Conservation (phyloP, 2,888 invertebrate species). For the Stegana nigrithorax region DNA sequence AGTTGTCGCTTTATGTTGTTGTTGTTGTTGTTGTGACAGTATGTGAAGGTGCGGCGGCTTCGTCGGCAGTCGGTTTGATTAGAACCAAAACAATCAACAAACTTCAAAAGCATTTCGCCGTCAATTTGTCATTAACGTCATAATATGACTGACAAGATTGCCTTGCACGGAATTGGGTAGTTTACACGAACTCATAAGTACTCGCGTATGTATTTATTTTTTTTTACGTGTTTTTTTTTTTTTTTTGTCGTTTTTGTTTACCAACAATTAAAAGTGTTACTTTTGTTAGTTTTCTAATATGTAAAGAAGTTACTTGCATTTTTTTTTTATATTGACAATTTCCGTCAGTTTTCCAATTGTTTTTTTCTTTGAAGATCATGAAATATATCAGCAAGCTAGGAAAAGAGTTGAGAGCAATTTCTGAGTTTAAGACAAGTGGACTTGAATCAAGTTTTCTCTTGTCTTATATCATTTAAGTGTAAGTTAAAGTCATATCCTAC, state of each 20-base stretch:
- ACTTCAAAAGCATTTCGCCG: constrained; percentile 65
- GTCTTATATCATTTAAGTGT: no score
- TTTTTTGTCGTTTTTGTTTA: constrained; percentile 41
- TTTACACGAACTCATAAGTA: constrained; percentile 12
- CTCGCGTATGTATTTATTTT: not conserved
- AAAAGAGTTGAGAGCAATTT: no score
- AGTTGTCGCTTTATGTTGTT: not conserved
- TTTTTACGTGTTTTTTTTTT: no score
- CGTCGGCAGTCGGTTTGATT: constrained; percentile 64
- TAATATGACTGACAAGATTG: constrained; percentile 65
- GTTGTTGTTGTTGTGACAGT: not conserved
- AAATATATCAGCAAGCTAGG: no score
- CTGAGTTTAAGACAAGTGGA: no score
- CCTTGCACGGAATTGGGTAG: constrained; percentile 53
- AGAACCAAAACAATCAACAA: constrained; percentile 65
- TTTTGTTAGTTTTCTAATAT: constrained; percentile 43
- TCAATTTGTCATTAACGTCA: constrained; percentile 67
- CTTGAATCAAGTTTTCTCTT: no score
- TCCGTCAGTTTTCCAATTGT: constrained; percentile 17
- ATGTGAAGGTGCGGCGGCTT: constrained; percentile 23
- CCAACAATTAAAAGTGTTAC: constrained; percentile 46
- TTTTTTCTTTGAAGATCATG: constrained; percentile 16
- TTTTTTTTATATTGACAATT: no score
- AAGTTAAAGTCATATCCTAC: no score
- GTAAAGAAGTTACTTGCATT: constrained; percentile 2